Evolutionary conservation across 2,113 vertebrate species (phyloP), one percentile per base, ranked within the genome.

Genomic region (Acrocephalus arundinaceus): DNA sequence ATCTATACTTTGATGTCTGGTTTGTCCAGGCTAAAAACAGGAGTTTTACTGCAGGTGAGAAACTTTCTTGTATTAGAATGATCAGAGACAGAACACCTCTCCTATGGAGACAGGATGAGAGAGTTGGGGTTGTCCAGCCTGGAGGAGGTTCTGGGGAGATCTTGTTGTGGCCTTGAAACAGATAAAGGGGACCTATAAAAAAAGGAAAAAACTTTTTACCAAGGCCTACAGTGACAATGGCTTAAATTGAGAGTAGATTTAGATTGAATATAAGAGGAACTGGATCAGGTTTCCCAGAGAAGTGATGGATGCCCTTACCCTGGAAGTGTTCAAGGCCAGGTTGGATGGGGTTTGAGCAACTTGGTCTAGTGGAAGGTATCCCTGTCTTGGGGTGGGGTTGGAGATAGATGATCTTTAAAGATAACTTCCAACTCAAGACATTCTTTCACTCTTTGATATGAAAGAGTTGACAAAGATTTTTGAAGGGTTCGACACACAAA

Each of bases 331-430:
- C 51, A 37, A 73, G 27, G 37, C 9, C 7, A 43, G 20, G 16
- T 6, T 57, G 25, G 31, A 49, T 21, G 24, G 10, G 35, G 1
- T 48, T 72, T 72, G 21, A 72, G 30, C 13, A 79, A 19, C 25
- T 9, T 75, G 6, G 11, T 31, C 11, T 31, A 37, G 35, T 17
- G 22, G 17, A n/a, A 51, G 5, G 12, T 73, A 24, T 31, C 18
- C 16, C 11, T 59, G 13, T 7, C n/a, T n/a, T 43, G 31, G 19
- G 0, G 1, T 4, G 12, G 3, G 2, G 8, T 17, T 65, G 25
- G 15, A 51, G 46, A 8, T 13, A 88, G 8, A 13, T 61, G 10
- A 30, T 27, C 21, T 57, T 87, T 74, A 45, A 52, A 70, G 7
- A 17, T 39, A 10, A 2, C 18, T 87, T 94, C 12, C 24, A 52